Conservation (phyloP, 2,888 invertebrate species). For the Euproctis similis region DNA sequence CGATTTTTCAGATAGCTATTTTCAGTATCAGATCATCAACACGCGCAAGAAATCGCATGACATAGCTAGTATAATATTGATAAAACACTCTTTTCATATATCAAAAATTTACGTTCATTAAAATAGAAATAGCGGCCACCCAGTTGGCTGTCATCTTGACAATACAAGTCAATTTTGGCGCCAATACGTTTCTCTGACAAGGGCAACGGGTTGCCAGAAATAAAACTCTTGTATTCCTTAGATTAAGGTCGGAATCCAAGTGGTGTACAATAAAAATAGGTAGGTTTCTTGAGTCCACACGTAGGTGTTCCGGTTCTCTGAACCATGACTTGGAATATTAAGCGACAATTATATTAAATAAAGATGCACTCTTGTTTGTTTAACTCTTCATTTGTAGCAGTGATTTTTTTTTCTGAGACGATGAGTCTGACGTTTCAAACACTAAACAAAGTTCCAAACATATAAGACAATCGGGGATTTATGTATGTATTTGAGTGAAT, state of each 20-base stretch:
- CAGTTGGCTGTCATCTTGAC: slow-evolving; percentile 56
- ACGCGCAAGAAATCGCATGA: too few relatives aligned
- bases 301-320: slow-evolving; percentile 69
- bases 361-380: slow-evolving; percentile 64
- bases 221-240: slow-evolving; percentile 6
- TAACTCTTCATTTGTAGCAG: slow-evolving; percentile 68
- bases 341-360: slow-evolving; percentile 67
- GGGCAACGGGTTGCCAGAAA: slow-evolving; percentile 9
- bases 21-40: too few relatives aligned
- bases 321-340: slow-evolving; percentile 60
- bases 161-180: slow-evolving; percentile 67
- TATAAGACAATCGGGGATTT: too few relatives aligned
- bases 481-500: too few relatives aligned
- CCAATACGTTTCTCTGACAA: slow-evolving; percentile 33
- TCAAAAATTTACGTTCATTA: slow-evolving; percentile 26
- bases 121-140: slow-evolving; percentile 53
- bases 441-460: too few relatives aligned
- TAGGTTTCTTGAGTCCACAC: slow-evolving; percentile 30
- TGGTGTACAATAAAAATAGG: slow-evolving; percentile 13
- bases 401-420: slow-evolving; percentile 37
- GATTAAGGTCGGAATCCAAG: slow-evolving; percentile 25
- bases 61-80: too few relatives aligned
- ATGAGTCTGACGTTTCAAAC: slow-evolving; percentile 26
- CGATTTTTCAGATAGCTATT: too few relatives aligned
- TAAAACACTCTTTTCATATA: slow-evolving; percentile 3